Evolutionary conservation across 2,113 vertebrate species (phyloP), one percentile per base, ranked within the genome.

Genomic region (Caracal caracal): DNA sequence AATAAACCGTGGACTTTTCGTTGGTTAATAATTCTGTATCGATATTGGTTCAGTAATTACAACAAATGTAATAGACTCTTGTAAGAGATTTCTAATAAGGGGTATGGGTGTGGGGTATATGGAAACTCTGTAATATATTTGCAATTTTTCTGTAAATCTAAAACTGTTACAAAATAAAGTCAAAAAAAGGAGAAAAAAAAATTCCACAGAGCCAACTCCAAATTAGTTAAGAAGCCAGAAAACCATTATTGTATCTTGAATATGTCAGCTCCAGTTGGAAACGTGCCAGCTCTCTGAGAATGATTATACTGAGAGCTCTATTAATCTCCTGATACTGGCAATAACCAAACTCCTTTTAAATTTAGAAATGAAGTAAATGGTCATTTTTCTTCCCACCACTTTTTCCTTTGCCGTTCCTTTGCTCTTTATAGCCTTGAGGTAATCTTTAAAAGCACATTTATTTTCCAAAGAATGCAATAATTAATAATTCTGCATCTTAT

Each of bases 151-250:
- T 75, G 13, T 70, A 93, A 90, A 84, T 94, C 8, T 79, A 79
- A 93, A 86, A 81, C 10, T 80, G 26, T 83, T 84, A 17, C 53
- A 89, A 87, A 66, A 51, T n/a, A 51, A 61, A 79, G 53, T 33
- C 6, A 79, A 28, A 83, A 93, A 63, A 80, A 73, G 35, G 16
- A 4, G 3, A 20, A 28, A 53, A 51, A 47, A 70, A 51, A 26
- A 10, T 53, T 3, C 30, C 33, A n/a, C 1, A 5, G 59, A 90
- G 47, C n/a, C 71, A 95, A 76, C 15, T 61, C 56, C 81, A 94
- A 82, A 93, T 96, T 83, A 94, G 76, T 66, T 90, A 91, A 70
- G 47, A 92, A 95, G 71, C 79, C 82, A 96, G 51, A 88, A 96
- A 90, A 89, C 75, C 93, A 85, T 88, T 80, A 91, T 53, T 78